Conservation (phyloP, 2,888 invertebrate species). For the Calliphora vomitoria region DNA sequence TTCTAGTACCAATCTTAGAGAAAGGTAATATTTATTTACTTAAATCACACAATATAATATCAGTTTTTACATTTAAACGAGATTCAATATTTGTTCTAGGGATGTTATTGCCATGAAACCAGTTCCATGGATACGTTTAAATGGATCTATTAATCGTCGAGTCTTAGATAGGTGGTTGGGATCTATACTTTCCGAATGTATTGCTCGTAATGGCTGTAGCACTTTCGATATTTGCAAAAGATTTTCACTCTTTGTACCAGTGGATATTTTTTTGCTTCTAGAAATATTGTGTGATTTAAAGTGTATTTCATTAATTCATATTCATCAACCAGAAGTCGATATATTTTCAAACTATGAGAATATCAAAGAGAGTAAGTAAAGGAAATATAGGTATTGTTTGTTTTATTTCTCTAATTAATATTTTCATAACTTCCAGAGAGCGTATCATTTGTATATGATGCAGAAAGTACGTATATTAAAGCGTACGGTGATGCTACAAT, state of each 20-base stretch:
- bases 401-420: background rate
- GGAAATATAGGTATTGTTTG: background rate
- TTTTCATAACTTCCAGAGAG: constrained; percentile 77
- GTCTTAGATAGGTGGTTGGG: constrained; percentile 89
- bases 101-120: constrained; percentile 81
- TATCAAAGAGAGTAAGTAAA: constrained; percentile 81
- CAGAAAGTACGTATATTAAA: constrained; percentile 85
- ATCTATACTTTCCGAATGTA: constrained; percentile 88
- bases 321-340: constrained; percentile 80
- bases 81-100: constrained; percentile 62
- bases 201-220: constrained; percentile 87
- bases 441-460: constrained; percentile 85
- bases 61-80: background rate
- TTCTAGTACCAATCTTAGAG: constrained; percentile 53
- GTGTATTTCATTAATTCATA: constrained; percentile 85
- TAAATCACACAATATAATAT: too few species aligned
- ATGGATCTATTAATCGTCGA: constrained; percentile 89
- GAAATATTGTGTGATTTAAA: constrained; percentile 86
- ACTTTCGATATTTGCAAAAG: constrained; percentile 86
- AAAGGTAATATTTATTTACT: constrained; percentile 52
- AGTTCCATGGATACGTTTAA: constrained; percentile 90
- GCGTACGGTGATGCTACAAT: constrained; percentile 85
- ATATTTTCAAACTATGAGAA: constrained; percentile 85
- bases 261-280: constrained; percentile 83
- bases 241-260: constrained; percentile 89